Conservation (phyloP, 1,140 invertebrate species). For the Grapholita molesta region DNA sequence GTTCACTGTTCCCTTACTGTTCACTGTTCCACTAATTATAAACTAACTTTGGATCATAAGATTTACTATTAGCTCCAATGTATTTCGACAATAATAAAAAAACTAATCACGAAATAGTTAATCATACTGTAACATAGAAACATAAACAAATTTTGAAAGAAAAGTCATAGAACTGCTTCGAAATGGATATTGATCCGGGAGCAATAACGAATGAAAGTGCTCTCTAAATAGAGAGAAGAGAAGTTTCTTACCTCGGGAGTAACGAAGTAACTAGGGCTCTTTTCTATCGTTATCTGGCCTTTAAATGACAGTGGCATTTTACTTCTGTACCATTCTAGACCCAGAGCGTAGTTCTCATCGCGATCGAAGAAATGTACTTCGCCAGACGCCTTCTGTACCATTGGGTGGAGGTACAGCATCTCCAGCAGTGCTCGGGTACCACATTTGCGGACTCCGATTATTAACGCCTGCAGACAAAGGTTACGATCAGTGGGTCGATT, state of each 20-base stretch:
- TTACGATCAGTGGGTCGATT: background rate
- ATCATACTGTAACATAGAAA: no score
- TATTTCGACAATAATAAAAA: no score
- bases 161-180: no score
- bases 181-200: no score
- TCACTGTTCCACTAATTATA: no score
- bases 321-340: constrained; percentile 94
- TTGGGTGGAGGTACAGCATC: constrained; percentile 95
- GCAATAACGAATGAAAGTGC: no score
- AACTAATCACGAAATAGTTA: no score
- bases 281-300: constrained; percentile 97
- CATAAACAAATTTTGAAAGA: no score
- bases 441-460: constrained; percentile 96
- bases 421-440: constrained; percentile 95
- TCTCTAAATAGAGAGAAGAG: no score
- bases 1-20: no score
- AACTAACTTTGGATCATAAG: no score
- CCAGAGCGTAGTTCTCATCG: constrained; percentile 93
- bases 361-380: constrained; percentile 97
- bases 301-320: constrained; percentile 95
- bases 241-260: constrained; percentile 90
- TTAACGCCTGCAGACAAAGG: constrained; percentile 87
- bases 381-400: constrained; percentile 94
- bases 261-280: constrained; percentile 98
- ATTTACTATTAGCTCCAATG: no score